A percentile compares a stretch with the other conserved stretches of the same genome.
Evolutionary conservation across 2,797 vertebrate species (phyloP).

Genomic region (Anguilla marmorata): DNA sequence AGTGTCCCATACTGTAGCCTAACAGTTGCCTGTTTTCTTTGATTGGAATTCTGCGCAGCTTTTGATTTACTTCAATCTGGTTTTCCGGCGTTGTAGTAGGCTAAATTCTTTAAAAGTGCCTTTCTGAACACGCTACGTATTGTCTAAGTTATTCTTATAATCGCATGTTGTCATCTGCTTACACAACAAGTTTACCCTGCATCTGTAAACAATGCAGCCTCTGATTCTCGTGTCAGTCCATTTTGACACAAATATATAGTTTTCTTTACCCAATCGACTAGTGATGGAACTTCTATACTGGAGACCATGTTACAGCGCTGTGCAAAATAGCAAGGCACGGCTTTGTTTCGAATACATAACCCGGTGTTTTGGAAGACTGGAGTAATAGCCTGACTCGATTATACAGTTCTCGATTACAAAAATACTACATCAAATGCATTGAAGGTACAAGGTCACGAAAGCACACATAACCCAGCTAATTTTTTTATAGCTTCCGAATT

Average conservation of each 20-base stretch:
- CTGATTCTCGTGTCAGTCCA: background rate
- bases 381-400: background rate
- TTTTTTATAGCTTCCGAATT: background rate
- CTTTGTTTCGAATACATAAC: background rate
- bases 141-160: background rate
- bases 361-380: background rate
- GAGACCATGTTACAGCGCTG: background rate
- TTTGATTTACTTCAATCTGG: background rate
- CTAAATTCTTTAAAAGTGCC: background rate
- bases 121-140: background rate
- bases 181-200: background rate
- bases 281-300: slow-evolving; percentile 2
- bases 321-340: background rate
- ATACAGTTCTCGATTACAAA: background rate
- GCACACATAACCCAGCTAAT: background rate
- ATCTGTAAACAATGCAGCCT: background rate
- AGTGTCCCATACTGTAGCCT: background rate
- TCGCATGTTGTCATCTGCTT: background rate
- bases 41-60: background rate
- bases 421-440: background rate
- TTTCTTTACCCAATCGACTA: background rate
- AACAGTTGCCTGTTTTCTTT: background rate
- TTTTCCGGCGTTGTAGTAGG: background rate
- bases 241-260: background rate
- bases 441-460: background rate